Percentiles rank a stretch among this genome's conserved stretches.
Evolutionary conservation across 1,140 invertebrate species (phyloP).

Genomic region (Prorops nasuta): DNA sequence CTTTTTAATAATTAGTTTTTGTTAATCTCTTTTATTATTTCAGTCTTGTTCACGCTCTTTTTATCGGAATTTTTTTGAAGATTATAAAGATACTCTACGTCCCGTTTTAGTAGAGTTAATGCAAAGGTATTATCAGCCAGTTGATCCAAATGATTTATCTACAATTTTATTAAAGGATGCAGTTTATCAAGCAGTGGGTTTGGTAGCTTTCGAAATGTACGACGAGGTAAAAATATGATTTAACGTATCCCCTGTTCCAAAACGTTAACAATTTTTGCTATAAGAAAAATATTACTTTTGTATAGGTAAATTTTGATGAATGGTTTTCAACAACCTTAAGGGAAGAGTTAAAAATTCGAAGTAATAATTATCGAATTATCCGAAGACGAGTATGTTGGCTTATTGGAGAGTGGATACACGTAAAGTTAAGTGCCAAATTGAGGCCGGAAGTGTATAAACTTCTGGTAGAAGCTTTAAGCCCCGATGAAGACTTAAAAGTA

Average conservation of each 20-base stretch:
- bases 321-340: slow-evolving; percentile 86
- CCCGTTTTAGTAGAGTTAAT: slow-evolving; percentile 76
- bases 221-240: slow-evolving; percentile 69
- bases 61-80: slow-evolving; percentile 80
- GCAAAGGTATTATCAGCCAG: slow-evolving; percentile 61
- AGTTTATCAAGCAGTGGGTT: slow-evolving; percentile 90
- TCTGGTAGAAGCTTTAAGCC: slow-evolving; percentile 69
- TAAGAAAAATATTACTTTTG: not conserved
- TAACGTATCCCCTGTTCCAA: not conserved
- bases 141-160: slow-evolving; percentile 69
- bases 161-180: slow-evolving; percentile 87
- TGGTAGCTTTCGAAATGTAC: slow-evolving; percentile 88
- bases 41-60: slow-evolving; percentile 85
- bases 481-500: slow-evolving; percentile 80
- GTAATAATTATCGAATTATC: slow-evolving; percentile 85
- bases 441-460: slow-evolving; percentile 79
- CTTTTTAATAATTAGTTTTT: slow-evolving; percentile 3
- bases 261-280: slow-evolving; percentile 1
- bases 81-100: slow-evolving; percentile 70
- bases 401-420: slow-evolving; percentile 67
- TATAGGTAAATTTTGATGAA: slow-evolving; percentile 82
- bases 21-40: slow-evolving; percentile 37
- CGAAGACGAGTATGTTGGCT: slow-evolving; percentile 85
- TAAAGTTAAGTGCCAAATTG: slow-evolving; percentile 78
- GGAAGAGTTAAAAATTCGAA: slow-evolving; percentile 78